Base-by-base conservation (phyloP, 2,888 invertebrate genomes). In the Eurytoma adleriae region DNA sequence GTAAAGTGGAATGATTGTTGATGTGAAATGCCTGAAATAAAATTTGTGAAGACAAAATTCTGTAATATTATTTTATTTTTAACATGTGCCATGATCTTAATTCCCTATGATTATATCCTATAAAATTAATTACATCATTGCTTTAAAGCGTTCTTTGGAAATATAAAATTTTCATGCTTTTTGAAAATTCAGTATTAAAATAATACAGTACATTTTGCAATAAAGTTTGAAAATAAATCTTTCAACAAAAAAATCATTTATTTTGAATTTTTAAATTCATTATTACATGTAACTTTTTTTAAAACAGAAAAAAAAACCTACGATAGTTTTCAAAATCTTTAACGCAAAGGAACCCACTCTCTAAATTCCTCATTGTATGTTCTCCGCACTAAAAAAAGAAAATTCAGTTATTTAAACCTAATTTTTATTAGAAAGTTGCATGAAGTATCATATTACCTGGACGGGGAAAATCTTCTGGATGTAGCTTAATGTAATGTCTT, bases 391-490 rank as follows among this genome's bases (percentile, higher is more conserved):
- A 84, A 72, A 85, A 87, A 85, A 56, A 75, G 61, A 62, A 62
- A 52, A 40, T 61, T 20, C 56, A 61, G 12, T 20, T 7, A 50
- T 56, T 57, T 40, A 20, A 24, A 54, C 48, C 7, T 14, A 59
- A 20, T 72, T 61, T 50, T 30, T 59, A 12, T 68, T 40, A 24
- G 59, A 66, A 5, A 50, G 27, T 56, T 12, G n/a, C 57, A 52
- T 12, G 30, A 71, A 67, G n/a, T 59, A 52, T 54, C 24, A 52
- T 75, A 40, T 80, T 85, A 90, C 90, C 84, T 83, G 89, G 89
- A 40, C 82, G 77, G 16, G 87, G 88, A 83, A 90, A 90, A 78
- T 87, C 86, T 70, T 90, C 88, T 52, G 90, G 90, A 83, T 90
- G 88, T 5, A 20, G 83, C 14, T 66, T 88, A 62, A 90, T 86